Conservation (phyloP, 2,888 invertebrate species). For the Clostera curtula region DNA sequence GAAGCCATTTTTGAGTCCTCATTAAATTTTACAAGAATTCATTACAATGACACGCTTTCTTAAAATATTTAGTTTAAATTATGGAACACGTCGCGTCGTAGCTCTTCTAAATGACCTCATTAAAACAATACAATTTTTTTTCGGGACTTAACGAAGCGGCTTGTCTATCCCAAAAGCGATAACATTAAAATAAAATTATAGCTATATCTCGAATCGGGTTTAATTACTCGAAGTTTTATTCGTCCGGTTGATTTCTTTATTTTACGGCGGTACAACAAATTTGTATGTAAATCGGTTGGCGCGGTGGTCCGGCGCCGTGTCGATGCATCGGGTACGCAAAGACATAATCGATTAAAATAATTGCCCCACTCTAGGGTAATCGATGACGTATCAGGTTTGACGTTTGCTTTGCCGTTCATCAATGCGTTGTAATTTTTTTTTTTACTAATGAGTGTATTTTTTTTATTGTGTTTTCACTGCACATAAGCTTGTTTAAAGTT, state of each 20-base stretch:
- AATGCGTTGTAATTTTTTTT: neutral
- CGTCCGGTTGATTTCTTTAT: slow-evolving; percentile 67
- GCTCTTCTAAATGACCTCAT: slow-evolving; percentile 23
- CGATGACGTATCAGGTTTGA: slow-evolving; percentile 11
- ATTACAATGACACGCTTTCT: slow-evolving; percentile 12
- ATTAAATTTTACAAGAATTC: slow-evolving; percentile 15
- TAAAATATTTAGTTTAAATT: slow-evolving; percentile 23
- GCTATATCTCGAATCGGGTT: slow-evolving; percentile 50
- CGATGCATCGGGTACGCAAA: slow-evolving; percentile 29
- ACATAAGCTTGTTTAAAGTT: too few species aligned
- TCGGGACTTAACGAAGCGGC: slow-evolving; percentile 39
- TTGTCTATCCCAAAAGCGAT: slow-evolving; percentile 28
- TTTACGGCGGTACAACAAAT: slow-evolving; percentile 68
- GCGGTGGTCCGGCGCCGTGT: slow-evolving; percentile 54
- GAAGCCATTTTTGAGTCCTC: too few species aligned
- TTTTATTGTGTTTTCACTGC: too few species aligned
- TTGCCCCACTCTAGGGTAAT: slow-evolving; percentile 30
- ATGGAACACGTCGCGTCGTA: slow-evolving; percentile 21
- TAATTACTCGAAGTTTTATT: slow-evolving; percentile 57
- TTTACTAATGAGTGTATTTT: too few species aligned
- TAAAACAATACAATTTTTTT: slow-evolving; percentile 20
- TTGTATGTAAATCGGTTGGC: slow-evolving; percentile 67
- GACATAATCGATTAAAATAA: slow-evolving; percentile 42
- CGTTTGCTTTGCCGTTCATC: slow-evolving; percentile 17
- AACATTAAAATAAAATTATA: slow-evolving; percentile 61